These are phyloP conservation scores for Eumeta japonica DNA, from an alignment of 1,140 invertebrate species.

Conservation along the genomic window DNA sequence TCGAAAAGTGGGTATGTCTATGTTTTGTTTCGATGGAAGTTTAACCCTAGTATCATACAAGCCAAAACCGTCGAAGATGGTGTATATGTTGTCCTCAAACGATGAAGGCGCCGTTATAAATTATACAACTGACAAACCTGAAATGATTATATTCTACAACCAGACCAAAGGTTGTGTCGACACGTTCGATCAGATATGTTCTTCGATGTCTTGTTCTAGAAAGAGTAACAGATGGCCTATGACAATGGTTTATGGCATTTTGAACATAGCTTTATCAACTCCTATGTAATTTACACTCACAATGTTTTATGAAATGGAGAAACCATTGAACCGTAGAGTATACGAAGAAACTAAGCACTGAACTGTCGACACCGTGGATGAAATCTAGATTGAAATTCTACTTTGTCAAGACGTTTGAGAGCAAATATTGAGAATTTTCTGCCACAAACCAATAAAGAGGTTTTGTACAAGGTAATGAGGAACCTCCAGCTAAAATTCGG, in stretches of 20 bases:
- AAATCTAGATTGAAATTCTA: constrained; percentile 7
- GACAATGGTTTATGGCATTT: too few relatives aligned
- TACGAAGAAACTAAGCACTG: constrained; percentile 8
- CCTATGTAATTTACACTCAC: too few relatives aligned
- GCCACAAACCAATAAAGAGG: constrained; percentile 2
- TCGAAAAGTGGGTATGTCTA: constrained; percentile 9
- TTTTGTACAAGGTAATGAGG: too few relatives aligned
- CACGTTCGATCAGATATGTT: too few relatives aligned
- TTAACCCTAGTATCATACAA: constrained; percentile 18
- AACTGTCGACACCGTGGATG: constrained; percentile 8
- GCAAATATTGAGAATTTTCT: constrained; percentile 8
- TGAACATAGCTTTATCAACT: too few relatives aligned
- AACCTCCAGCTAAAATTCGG: constrained; percentile 6
- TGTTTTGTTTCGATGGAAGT: constrained; percentile 13
- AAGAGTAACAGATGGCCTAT: too few relatives aligned
- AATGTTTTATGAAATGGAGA: too few relatives aligned
- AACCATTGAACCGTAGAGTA: constrained; percentile 15
- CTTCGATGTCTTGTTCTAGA: too few relatives aligned
- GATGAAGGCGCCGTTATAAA: constrained; percentile 14
- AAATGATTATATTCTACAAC: too few relatives aligned
- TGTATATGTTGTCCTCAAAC: constrained; percentile 31
- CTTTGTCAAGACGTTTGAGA: constrained; percentile 5
- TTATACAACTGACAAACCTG: too few relatives aligned
- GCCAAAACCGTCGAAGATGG: constrained; percentile 31
- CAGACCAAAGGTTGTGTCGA: constrained; percentile 44